phyloP scores from a whole-genome alignment of 2,888 invertebrate genomes.

The Seira musarum region DNA sequence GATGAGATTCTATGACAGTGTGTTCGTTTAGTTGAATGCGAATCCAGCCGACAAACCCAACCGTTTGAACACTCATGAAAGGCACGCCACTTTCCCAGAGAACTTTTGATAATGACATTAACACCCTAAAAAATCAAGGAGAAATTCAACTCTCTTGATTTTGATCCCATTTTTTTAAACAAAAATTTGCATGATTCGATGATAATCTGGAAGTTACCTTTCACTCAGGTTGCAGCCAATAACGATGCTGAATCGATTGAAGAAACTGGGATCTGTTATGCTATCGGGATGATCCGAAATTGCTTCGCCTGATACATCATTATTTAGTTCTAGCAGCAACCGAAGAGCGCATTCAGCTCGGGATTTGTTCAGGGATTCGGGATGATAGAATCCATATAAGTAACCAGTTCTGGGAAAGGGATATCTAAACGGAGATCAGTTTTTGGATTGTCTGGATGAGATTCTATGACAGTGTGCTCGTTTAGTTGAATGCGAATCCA shows the following conservation, averaged over 20 bases:
- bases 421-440: conserved; percentile 89
- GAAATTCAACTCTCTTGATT: neutral
- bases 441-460: conserved; percentile 93
- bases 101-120: conserved; percentile 82
- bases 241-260: conserved; percentile 89
- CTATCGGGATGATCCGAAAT: conserved; percentile 90
- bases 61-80: conserved; percentile 87
- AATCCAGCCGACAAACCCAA: conserved; percentile 94
- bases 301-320: conserved; percentile 93
- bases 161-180: too few species aligned
- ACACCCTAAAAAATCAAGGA: conserved; percentile 74
- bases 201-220: conserved; percentile 72
- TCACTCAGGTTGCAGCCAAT: conserved; percentile 85
- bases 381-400: conserved; percentile 83
- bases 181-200: too few species aligned
- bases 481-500: conserved; percentile 86
- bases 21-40: conserved; percentile 87
- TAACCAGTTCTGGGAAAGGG: conserved; percentile 85
- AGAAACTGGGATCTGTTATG: conserved; percentile 89
- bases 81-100: conserved; percentile 90
- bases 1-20: conserved; percentile 92
- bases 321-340: conserved; percentile 89
- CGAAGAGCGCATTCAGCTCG: conserved; percentile 89
- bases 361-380: conserved; percentile 85
- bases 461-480: conserved; percentile 90